Evolutionary conservation across 30 jellyfish, hydroid and myxozoan species (phyloP).

Genomic region (Nemopilema nomurai): DNA sequence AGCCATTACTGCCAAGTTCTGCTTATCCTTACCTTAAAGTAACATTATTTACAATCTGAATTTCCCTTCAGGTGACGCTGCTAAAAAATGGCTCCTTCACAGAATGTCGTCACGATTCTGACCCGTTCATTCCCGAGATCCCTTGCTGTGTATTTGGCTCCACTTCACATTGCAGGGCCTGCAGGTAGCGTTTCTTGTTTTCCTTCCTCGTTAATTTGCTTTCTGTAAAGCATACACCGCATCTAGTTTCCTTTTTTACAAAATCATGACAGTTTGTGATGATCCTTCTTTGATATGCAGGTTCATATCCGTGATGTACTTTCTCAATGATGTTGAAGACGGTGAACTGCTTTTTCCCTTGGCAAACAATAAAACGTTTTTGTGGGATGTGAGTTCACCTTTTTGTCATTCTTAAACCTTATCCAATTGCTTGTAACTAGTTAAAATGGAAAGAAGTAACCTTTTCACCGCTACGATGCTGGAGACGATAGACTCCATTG

Average conservation of each 20-base stretch:
- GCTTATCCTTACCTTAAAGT: no score
- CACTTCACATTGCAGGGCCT: slow-evolving; percentile 65
- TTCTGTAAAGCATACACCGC: no score
- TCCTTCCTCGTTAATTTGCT: background rate
- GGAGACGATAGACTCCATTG: no score
- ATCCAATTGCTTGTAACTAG: background rate
- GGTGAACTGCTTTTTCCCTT: slow-evolving; percentile 92
- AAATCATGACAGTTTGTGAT: no score
- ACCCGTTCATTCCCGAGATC: slow-evolving; percentile 6
- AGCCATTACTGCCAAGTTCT: no score
- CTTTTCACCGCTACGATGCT: no score
- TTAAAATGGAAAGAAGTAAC: no score
- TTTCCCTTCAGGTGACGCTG: slow-evolving; percentile 66
- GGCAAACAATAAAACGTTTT: slow-evolving; percentile 83
- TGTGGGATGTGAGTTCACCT: slow-evolving; percentile 69
- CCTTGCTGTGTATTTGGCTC: slow-evolving; percentile 93
- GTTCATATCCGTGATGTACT: slow-evolving; percentile 60
- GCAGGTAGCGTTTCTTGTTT: slow-evolving; percentile 73
- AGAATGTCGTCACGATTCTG: slow-evolving; percentile 89
- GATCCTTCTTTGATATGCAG: slow-evolving; percentile 17
- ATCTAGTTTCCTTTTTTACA: no score
- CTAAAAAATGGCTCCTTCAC: slow-evolving; percentile 66
- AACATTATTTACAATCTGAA: no score
- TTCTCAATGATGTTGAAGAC: slow-evolving; percentile 77
- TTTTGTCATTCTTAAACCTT: background rate